Evolutionary conservation across 2,888 invertebrate genomes (phyloP), one percentile per base, ranked within the genome.

Genomic region (Xestia c-nigrum): DNA sequence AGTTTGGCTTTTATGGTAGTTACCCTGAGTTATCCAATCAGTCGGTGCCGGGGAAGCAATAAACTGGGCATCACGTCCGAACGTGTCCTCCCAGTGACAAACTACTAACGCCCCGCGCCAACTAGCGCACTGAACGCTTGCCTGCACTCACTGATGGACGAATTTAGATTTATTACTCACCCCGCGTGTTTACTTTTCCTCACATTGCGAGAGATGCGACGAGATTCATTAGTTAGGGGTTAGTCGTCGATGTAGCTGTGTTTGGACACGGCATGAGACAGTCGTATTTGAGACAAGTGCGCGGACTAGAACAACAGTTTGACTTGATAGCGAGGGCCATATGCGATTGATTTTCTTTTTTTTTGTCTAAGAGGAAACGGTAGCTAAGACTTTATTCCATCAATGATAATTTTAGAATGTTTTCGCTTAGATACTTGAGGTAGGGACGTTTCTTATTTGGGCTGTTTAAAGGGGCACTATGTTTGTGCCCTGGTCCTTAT

Each of bases 11-110:
- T 91, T 88, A 88, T 88, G 75, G 88, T 91, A 88, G 88, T 85
- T 77, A 88, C 89, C 76, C 88, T 86, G 90, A 89, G 93, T 91
- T 92, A 91, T 91, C 93, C 93, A 94, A 94, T 94, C 94, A 94
- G 91, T 90, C 91, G 87, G 86, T 90, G 88, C 90, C 89, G 88
- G 91, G 89, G 87, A 87, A 89, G 93, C 93, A 94, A 94, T 95
- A 94, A 94, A 94, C 92, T 91, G 92, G 90, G 85, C 90, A 92
- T 94, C 95, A 95, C 94, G 93, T 93, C 86, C 91, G 89, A 89
- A 90, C 93, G 92, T 93, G 92, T 92, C 92, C 88, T 89, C 85
- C 78, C 72, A 78, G 88, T 92, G 92, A 91, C 91, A 91, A 91
- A 91, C 91, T 91, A 90, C 92, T 88, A 88, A 85, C 83, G 83